phyloP scores from a whole-genome alignment of 2,113 vertebrate genomes.

The Rhipidura dahli region DNA sequence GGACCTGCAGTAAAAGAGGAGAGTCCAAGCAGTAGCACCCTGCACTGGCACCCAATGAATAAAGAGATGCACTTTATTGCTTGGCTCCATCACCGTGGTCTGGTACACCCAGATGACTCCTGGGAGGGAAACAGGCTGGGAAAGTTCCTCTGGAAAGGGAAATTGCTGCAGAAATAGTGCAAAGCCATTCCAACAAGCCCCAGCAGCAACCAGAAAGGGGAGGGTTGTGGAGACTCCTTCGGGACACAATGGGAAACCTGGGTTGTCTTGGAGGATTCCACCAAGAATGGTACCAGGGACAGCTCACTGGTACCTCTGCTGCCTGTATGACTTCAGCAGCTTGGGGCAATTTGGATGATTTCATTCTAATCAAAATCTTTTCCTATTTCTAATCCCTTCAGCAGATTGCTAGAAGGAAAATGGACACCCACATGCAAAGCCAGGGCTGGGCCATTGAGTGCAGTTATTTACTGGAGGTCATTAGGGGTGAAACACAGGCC shows the following conservation, averaged over 20 bases:
- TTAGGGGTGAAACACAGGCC: not conserved
- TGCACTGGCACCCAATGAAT: not conserved
- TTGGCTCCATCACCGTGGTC: not conserved
- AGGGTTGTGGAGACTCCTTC: not conserved
- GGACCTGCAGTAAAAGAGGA: not conserved
- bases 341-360: not conserved
- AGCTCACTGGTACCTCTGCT: not conserved
- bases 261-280: not conserved
- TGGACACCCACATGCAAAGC: not conserved
- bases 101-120: rapidly evolving
- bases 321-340: not conserved
- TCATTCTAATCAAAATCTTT: not conserved
- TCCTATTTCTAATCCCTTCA: constrained; percentile 11
- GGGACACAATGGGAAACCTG: not conserved
- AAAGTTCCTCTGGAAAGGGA: not conserved
- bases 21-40: not conserved
- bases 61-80: not conserved
- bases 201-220: not conserved
- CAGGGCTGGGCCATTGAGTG: not conserved
- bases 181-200: not conserved
- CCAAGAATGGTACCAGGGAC: not conserved
- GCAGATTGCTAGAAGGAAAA: not conserved
- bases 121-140: not conserved
- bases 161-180: not conserved
- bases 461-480: not conserved